phyloP scores from a whole-genome alignment of 2,888 invertebrate species.

The Frankliniella intonsa region DNA sequence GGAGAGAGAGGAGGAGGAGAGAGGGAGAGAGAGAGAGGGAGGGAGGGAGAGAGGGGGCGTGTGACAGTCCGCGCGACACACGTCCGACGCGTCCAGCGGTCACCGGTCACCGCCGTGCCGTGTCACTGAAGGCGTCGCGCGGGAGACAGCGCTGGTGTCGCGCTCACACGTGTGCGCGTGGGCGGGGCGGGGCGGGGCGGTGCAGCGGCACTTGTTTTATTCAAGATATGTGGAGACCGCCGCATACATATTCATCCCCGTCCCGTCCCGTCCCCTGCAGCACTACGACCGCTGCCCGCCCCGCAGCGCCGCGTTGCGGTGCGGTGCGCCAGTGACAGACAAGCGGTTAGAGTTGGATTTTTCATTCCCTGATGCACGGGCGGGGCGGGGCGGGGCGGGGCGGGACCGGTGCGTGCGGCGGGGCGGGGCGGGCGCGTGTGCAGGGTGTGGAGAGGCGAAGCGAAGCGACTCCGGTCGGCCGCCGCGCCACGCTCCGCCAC shows the following conservation, averaged over 20 bases:
- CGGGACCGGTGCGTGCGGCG: not conserved
- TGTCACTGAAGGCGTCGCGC: not conserved
- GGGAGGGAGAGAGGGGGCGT: not conserved
- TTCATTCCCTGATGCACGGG: too few species aligned
- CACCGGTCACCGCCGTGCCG: not conserved
- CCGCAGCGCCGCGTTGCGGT: not conserved
- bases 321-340: not conserved
- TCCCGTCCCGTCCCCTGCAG: too few species aligned
- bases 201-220: not conserved
- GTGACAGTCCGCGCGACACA: not conserved
- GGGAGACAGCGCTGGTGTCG: not conserved
- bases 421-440: not conserved
- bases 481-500: not conserved
- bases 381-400: not conserved
- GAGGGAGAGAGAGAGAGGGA: not conserved
- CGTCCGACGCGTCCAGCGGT: not conserved
- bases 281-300: too few species aligned
- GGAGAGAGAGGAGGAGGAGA: not conserved
- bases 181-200: not conserved
- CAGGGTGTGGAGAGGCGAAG: not conserved
- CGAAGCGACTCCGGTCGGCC: not conserved
- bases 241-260: constrained; percentile 14
- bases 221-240: not conserved
- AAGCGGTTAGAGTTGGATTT: too few species aligned
- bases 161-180: not conserved